Base-by-base conservation (phyloP, 2,888 invertebrate species). In the Drosophila rubida region DNA sequence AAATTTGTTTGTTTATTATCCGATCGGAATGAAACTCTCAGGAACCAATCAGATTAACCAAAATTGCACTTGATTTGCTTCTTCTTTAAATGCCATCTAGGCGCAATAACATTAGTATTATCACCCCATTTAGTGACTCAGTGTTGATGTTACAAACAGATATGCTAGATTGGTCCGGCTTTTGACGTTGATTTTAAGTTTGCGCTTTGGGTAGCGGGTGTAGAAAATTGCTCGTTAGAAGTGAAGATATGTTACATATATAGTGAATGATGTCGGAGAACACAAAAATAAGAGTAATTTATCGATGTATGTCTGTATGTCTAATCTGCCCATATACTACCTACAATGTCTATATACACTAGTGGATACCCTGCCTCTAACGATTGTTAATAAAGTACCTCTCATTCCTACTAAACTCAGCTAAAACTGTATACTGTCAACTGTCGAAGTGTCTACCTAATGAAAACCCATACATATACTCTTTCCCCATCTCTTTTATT, bases 381-480 rank as follows among this genome's bases (percentile, higher is more conserved):
- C 53, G 54, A 75, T 73, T 73, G 75, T 73, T 73, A 60, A 57
- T 51, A 64, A 45, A 48, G 72, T 75, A 73, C 69, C 75, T 72
- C 54, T 46, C 58, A 58, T 19, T 63, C 54, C 55, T 37, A 50
- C 59, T 46, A 57, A 48, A 48, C 46, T 53, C 46, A 54, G n/a
- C n/a, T n/a, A n/a, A n/a, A n/a, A 54, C 19, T 35, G 27, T 30
- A 30, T 11, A 30, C 30, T 30, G 30, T 32, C 37, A 59, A 70
- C 55, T 62, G 39, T 63, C 63, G 41, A 67, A 48, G 58, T 62
- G 55, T 75, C 75, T 74, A 73, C 59, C 69, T 69, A 58, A 37
- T 46, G 11, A 23, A 25, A 39, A 48, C 22, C 30, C 22, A 11
- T 54, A 44, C 23, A 42, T 50, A 37, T 37, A 41, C 30, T 39